Conservation (phyloP, 1,140 invertebrate species). For the Neotoxoptera formosana region DNA sequence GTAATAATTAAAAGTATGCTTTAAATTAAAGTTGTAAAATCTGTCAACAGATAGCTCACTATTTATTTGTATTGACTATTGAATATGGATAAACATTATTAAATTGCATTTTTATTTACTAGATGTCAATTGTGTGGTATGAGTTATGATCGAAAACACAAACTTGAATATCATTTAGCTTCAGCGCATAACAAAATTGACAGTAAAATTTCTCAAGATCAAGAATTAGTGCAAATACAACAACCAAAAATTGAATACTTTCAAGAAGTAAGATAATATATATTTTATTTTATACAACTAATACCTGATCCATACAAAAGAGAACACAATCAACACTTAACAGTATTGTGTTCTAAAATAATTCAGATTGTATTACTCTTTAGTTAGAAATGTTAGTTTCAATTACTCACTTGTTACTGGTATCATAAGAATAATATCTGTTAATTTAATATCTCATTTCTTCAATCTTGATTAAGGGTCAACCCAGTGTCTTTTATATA, state of each 20-base stretch:
- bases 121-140: slow-evolving; percentile 67
- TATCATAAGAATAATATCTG: no score
- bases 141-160: slow-evolving; percentile 63
- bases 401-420: no score
- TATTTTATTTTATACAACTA: background rate
- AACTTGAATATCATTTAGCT: slow-evolving; percentile 62
- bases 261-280: slow-evolving; percentile 38
- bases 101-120: slow-evolving; percentile 39
- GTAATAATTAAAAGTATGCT: background rate
- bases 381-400: no score
- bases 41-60: background rate
- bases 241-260: slow-evolving; percentile 50
- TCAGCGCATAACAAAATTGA: slow-evolving; percentile 59
- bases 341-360: background rate
- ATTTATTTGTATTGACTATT: background rate
- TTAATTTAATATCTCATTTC: no score
- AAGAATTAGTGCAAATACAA: background rate
- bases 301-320: background rate
- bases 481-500: no score
- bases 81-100: background rate
- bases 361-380: background rate
- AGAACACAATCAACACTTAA: background rate
- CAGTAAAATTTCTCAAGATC: slow-evolving; percentile 36
- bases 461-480: no score
- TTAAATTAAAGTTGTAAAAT: background rate